Base-by-base conservation (phyloP, 2,113 vertebrate species). In the Ariopsis seemanni region DNA sequence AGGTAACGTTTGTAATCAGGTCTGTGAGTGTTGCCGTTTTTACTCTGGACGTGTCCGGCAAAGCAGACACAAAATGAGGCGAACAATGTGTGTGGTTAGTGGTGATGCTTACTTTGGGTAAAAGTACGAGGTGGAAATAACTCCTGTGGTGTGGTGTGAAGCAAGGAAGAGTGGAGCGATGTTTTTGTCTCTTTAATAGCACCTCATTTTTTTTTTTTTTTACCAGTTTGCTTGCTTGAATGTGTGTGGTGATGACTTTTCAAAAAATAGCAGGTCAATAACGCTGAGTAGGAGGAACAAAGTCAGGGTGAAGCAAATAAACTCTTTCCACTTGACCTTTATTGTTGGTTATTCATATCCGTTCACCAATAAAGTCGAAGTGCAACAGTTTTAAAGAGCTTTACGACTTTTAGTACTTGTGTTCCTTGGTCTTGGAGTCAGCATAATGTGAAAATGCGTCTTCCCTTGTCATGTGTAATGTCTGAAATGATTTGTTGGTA, bases 101-200 rank as follows among this genome's bases (percentile, higher is more conserved):
- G 48, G 22, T 71, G 71, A 83, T 69, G 78, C 50, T 82, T 82
- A 82, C 67, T 82, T 82, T 62, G 79, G 79, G 78, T 62, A 87
- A 87, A 87, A 78, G 27, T 12, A 50, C 65, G 58, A 18, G 50
- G 87, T 84, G 53, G 62, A 84, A 88, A 88, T 55, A 88, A 30
- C 62, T 30, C 18, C 42, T 87, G 57, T 79, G 60, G 86, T 53
- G 80, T 55, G 81, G 48, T 48, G n/a, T 74, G 63, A 84, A 83
- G 82, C 22, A 79, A 79, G 62, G 75, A 88, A 42, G 34, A 48
- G 52, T 30, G 65, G 30, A 20, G 63, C 60, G 74, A 55, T 69
- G 82, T 67, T 84, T 87, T 77, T 65, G 81, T 87, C 82, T 78
- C 55, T 84, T 79, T 88, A 84, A 88, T 84, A 84, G 72, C 25